These are phyloP conservation scores for Epizoanthus stellaris DNA, from an alignment of 92 coral and sea anemone species.

Conservation along the genomic window DNA sequence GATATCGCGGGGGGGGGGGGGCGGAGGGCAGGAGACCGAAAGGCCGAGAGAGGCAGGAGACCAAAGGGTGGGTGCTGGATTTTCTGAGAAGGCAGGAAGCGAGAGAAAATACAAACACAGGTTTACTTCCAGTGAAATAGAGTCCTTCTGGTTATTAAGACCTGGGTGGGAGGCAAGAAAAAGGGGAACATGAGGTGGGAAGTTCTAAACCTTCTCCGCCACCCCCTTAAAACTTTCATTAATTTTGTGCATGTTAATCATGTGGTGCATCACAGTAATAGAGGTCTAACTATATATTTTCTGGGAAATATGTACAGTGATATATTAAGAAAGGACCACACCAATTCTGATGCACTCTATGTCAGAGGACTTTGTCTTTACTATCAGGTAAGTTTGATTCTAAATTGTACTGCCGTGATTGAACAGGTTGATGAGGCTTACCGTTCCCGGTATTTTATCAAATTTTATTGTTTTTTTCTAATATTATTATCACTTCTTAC, in stretches of 20 bases:
- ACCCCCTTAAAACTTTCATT: background rate
- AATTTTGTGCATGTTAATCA: background rate
- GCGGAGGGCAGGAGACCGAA: too few species aligned
- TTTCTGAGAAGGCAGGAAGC: background rate
- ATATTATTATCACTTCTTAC: too few species aligned
- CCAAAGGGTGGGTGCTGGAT: too few species aligned
- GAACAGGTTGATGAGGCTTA: too few species aligned
- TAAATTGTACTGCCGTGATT: background rate
- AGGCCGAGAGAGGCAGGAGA: too few species aligned
- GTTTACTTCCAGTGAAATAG: too few species aligned
- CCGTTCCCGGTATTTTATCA: too few species aligned
- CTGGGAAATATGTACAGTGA: constrained; percentile 51
- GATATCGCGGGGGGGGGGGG: too few species aligned
- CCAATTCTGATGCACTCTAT: constrained; percentile 95
- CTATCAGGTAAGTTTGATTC: constrained; percentile 80
- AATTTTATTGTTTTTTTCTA: too few species aligned
- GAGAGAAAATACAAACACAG: too few species aligned
- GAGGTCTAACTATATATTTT: background rate
- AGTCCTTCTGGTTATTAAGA: too few species aligned
- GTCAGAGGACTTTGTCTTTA: constrained; percentile 96
- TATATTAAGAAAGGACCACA: constrained; percentile 69
- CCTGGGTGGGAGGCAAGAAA: too few species aligned
- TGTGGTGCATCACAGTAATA: background rate
- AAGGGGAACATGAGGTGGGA: background rate
- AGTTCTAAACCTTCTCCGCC: background rate